Evolutionary conservation across 1,140 invertebrate genomes (phyloP).

Genomic region (Drosophila ironensis): DNA sequence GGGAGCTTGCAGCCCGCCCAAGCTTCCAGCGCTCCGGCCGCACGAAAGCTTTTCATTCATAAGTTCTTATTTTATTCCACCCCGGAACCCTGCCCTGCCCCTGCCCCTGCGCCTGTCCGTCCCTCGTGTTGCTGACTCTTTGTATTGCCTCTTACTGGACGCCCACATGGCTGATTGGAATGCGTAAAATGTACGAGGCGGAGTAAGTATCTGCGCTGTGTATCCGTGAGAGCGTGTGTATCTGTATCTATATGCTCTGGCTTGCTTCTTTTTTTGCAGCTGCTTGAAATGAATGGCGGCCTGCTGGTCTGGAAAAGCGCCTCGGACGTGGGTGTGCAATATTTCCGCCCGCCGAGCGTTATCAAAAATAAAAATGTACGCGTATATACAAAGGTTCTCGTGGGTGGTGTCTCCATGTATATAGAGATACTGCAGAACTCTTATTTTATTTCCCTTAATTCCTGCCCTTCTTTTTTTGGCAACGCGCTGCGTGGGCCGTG

Average conservation of each 20-base stretch:
- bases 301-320: conserved; percentile 53
- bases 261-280: conserved; percentile 16
- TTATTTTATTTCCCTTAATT: conserved; percentile 17
- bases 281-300: conserved; percentile 65
- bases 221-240: conserved; percentile 15
- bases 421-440: conserved; percentile 12
- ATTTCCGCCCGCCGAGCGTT: conserved; percentile 58
- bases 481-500: conserved; percentile 14
- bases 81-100: too few relatives aligned
- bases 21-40: conserved; percentile 30
- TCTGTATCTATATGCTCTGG: conserved; percentile 10
- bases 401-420: conserved; percentile 18
- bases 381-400: conserved; percentile 43
- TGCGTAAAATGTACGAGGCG: conserved; percentile 62
- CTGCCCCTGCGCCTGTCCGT: too few relatives aligned
- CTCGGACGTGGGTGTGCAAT: conserved; percentile 65
- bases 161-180: conserved; percentile 75
- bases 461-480: conserved; percentile 8
- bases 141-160: conserved; percentile 18
- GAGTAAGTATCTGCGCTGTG: conserved; percentile 1
- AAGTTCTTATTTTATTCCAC: conserved; percentile 39
- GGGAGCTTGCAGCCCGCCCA: conserved; percentile 28
- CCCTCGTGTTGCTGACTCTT: conserved; percentile 5
- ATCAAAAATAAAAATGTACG: conserved; percentile 65
- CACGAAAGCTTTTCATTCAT: conserved; percentile 75